Evolutionary conservation across 2,888 invertebrate genomes (phyloP), one percentile per base, ranked within the genome.

Genomic region (Craniophora ligustri): DNA sequence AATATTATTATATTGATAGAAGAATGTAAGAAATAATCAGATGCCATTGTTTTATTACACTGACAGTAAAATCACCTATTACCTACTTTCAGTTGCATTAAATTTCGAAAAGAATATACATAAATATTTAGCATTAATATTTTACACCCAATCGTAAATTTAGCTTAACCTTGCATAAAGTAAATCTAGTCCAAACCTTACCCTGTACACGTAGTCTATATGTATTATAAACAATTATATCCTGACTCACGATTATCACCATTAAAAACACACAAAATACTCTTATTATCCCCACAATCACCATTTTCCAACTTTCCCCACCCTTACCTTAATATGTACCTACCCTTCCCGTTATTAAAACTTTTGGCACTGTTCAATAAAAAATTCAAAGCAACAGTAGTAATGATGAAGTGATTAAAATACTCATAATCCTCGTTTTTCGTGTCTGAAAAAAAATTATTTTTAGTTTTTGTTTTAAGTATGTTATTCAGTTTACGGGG

Each of bases 161-260:
- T 11, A 40, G 32, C 6, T 2, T 18, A 28, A 38, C 11, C 30
- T 48, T 19, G 26, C 10, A 8, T 49, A 26, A 47, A 39, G 19
- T 18, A 14, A 44, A 31, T 31, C 10, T 42, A 32, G n/a, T 34
- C 31, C 21, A 36, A 67, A 74, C 75, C 78, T 76, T 75, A 72
- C 76, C 78, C 65, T 44, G 39, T 30, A 16, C 39, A 19, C 34
- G 35, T 47, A 65, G 68, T 59, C 72, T 73, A 69, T 60, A 55
- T 70, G 44, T 39, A 26, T 23, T 23, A 23, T 23, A 35, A 67
- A 31, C 40, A 50, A 14, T 39, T 23, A 44, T 53, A 55, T 30
- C 75, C 68, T 72, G 72, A 59, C 74, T 76, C 73, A 76, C 75
- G 63, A 34, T 35, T 49, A 35, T 34, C 41, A 38, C 40, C 38